A percentile compares a stretch with the other conserved stretches of the same genome.
phyloP scores from a whole-genome alignment of 2,888 invertebrate genomes.

The Eumerus sabulonum region DNA sequence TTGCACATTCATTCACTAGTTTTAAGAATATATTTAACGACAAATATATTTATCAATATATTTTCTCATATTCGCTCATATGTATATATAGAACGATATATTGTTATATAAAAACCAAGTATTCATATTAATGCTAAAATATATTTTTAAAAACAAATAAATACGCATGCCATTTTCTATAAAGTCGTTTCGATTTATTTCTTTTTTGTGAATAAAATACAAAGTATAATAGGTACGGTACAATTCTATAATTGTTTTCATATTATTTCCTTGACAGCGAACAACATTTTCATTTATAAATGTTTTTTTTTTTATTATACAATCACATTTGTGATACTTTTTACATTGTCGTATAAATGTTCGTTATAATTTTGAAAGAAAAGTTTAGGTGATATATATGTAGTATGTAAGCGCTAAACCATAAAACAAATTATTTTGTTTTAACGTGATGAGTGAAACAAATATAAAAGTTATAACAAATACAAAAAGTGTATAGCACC shows the following conservation, averaged over 20 bases:
- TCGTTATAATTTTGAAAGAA: too few species aligned
- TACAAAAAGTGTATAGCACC: constrained; percentile 75
- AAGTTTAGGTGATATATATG: too few species aligned
- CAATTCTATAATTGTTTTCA: too few species aligned
- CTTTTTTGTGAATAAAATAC: background rate
- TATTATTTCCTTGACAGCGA: too few species aligned
- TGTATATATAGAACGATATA: constrained; percentile 6
- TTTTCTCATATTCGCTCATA: background rate
- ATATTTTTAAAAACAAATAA: too few species aligned
- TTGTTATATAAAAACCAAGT: background rate
- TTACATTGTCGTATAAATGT: too few species aligned
- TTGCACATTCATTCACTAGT: constrained; percentile 45
- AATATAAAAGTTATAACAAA: too few species aligned
- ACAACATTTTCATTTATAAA: too few species aligned
- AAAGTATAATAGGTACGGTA: background rate
- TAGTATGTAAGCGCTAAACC: constrained; percentile 29
- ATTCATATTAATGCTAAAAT: too few species aligned
- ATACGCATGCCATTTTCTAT: constrained; percentile 7
- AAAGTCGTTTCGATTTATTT: background rate
- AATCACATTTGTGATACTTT: too few species aligned
- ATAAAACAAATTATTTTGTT: constrained; percentile 21
- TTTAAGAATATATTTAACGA: constrained; percentile 22
- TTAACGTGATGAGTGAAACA: too few species aligned
- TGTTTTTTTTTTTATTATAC: too few species aligned
- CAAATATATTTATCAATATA: constrained; percentile 7